These are phyloP conservation scores for Epirrita christyi DNA, from an alignment of 2,888 invertebrate species.

Conservation along the genomic window DNA sequence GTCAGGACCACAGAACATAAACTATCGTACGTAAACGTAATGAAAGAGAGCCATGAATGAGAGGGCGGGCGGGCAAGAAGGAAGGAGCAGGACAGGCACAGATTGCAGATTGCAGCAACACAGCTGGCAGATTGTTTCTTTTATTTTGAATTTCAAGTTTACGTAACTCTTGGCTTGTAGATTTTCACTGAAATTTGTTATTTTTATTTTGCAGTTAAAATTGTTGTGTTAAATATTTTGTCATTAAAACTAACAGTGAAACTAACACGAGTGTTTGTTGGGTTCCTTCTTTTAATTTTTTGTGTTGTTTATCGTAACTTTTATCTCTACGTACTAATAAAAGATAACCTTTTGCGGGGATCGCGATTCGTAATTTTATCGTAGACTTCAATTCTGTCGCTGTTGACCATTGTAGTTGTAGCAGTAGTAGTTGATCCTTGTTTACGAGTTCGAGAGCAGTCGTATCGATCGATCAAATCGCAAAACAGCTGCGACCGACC, in stretches of 20 bases:
- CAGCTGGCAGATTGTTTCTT: too few species aligned
- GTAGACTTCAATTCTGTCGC: not conserved
- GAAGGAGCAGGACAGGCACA: too few species aligned
- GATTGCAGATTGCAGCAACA: too few species aligned
- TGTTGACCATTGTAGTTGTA: too few species aligned
- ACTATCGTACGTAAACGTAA: too few species aligned
- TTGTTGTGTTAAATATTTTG: not conserved
- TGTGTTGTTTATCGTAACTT: not conserved
- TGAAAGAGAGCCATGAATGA: too few species aligned
- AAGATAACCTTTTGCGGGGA: constrained; percentile 30
- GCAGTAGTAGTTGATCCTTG: constrained; percentile 30
- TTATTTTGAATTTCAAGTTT: constrained; percentile 29
- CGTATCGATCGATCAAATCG: constrained; percentile 35
- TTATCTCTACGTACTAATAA: constrained; percentile 7
- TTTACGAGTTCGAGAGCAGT: constrained; percentile 36
- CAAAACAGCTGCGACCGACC: constrained; percentile 11
- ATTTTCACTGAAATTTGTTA: not conserved
- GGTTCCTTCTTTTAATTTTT: not conserved
- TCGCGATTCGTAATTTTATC: not conserved
- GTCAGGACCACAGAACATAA: too few species aligned
- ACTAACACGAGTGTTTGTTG: not conserved
- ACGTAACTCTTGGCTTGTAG: constrained; percentile 25
- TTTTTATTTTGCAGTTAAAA: not conserved
- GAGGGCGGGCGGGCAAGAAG: too few species aligned
- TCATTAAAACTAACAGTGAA: not conserved